Evolutionary conservation across 1,140 invertebrate species (phyloP), one percentile per base, ranked within the genome.

Genomic region (Steinernema feltiae): DNA sequence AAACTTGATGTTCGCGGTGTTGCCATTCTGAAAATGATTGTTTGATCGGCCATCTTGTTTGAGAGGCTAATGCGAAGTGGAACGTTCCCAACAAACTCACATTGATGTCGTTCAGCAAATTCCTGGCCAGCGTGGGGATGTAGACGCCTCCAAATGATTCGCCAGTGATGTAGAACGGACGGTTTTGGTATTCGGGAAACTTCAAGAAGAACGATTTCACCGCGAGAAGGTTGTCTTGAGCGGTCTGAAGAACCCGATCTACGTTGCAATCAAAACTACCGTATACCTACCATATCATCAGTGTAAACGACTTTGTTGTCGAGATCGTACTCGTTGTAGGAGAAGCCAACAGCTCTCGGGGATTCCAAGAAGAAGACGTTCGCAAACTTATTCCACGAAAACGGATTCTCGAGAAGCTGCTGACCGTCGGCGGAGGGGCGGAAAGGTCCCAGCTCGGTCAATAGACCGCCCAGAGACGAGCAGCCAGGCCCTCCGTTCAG

Each of bases 311-410:
- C 35, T 7, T 7, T 41, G 35, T 41, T 41, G 18, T 41, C 18
- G 18, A 18, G 35, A 41, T 41, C 35, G 35, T 7, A 41, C 35
- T 41, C 84, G 30, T 79, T 81, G 79, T 89, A 90, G 0, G 89
- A 89, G 76, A 85, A 90, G 0, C 89, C 89, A 70, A 89, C 89
- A 74, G 88, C 88, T 21, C 88, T 88, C 71, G 89, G 89, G 18
- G 89, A 85, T 78, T 90, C 89, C 35, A 90, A 72, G 76, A 87
- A 90, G 1, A 90, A 69, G 31, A 95, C 92, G 85, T 93, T 94
- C 35, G 92, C 92, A 81, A 88, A 87, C 72, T 78, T 84, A 77
- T 89, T 89, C 89, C 89, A 89, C 72, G 86, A 82, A 79, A 85
- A 88, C 12, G 83, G 71, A 76, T 89, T 89, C 31, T 80, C 76